phyloP scores from a whole-genome alignment of 2,888 invertebrate genomes.

The Yponomeuta malinellus region DNA sequence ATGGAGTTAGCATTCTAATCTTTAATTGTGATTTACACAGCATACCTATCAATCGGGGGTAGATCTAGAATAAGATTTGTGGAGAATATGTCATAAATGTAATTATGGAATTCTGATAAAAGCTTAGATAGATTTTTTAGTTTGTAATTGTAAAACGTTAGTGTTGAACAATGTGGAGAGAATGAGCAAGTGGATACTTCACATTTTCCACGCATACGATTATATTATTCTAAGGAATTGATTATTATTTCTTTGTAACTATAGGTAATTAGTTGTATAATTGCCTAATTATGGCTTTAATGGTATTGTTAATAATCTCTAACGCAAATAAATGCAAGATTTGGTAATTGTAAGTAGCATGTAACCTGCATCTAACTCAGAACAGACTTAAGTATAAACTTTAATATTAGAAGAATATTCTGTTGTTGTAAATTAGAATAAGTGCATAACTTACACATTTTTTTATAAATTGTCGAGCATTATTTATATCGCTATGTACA shows the following conservation, averaged over 20 bases:
- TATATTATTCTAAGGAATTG: slow-evolving; percentile 1
- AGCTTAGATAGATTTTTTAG: not conserved
- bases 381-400: too few relatives aligned
- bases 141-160: too few relatives aligned
- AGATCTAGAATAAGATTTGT: too few relatives aligned
- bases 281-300: slow-evolving; percentile 24
- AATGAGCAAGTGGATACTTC: not conserved
- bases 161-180: not conserved
- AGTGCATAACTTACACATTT: not conserved
- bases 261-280: slow-evolving; percentile 32
- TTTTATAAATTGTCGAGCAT: not conserved
- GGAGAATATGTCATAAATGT: too few relatives aligned
- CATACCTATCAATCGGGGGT: too few relatives aligned
- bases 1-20: too few relatives aligned
- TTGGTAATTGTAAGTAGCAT: not conserved
- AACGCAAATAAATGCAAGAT: not conserved
- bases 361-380: too few relatives aligned
- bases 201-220: not conserved
- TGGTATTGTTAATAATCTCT: not conserved
- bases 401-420: not conserved
- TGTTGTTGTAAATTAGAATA: not conserved
- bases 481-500: slow-evolving; percentile 6
- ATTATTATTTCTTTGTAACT: not conserved
- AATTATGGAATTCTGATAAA: not conserved
- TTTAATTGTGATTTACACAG: too few relatives aligned